Base-by-base conservation (phyloP, 2,888 invertebrate genomes). In the Plutella xylostella region DNA sequence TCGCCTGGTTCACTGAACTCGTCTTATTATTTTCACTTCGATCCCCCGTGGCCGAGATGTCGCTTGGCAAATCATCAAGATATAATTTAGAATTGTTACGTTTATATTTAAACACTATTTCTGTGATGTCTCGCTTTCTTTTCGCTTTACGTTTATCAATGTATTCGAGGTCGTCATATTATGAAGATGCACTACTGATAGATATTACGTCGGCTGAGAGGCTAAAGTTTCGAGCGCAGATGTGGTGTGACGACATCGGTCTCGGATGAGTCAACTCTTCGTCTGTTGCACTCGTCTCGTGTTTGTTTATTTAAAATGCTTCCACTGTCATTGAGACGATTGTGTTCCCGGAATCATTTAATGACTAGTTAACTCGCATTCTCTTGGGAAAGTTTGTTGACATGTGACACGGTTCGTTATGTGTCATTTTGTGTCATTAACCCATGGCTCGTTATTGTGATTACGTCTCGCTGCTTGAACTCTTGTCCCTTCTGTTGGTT, bases 311-410 rank as follows among this genome's bases (percentile, higher is more conserved):
- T 62, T 61, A 60, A 56, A 65, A 61, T 25, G 39, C 61, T 62
- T 66, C 62, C 65, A 62, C 55, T 55, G 61, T 65, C 60, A 57
- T 56, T 54, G 57, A 51, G 57, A 56, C 58, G 68, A 72, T 70
- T 68, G 68, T 66, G 65, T 69, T 72, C 55, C 69, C 72, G 69
- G 65, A 68, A 72, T 73, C 72, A 72, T 73, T 71, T 63, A 56
- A 63, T 62, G 53, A 49, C 61, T 65, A 74, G 75, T 76, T 72
- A 73, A 58, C 74, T 67, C 70, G 73, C n/a, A 47, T 49, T 60
- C 65, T 62, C 61, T 58, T 48, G 58, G 55, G 63, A 64, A 61
- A 68, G 60, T 64, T 65, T 68, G 57, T 68, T 67, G 64, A 63
- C 66, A 63, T 55, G 55, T 61, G n/a, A n/a, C 67, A 56, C 55